Evolutionary conservation across 1,140 invertebrate genomes (phyloP).

Genomic region (Manduca sexta): DNA sequence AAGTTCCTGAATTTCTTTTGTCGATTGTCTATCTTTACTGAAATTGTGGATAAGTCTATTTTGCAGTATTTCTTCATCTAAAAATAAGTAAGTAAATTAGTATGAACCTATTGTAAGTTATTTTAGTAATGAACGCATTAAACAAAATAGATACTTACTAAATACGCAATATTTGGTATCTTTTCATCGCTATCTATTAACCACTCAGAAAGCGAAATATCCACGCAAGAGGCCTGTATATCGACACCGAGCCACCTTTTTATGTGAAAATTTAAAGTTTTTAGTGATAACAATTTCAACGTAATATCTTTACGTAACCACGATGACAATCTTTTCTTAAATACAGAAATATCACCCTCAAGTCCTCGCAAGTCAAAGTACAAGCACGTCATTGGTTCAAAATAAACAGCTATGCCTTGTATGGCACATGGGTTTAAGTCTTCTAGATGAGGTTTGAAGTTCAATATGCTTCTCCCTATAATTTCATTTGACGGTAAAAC

Average conservation of each 20-base stretch:
- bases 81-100: conserved; percentile 18
- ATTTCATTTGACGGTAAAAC: conserved; percentile 18
- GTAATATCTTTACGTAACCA: conserved; percentile 29
- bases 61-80: conserved; percentile 53
- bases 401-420: conserved; percentile 41
- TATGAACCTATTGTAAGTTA: conserved; percentile 2
- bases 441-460: conserved; percentile 5
- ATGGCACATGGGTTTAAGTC: conserved; percentile 17
- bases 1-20: conserved; percentile 33
- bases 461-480: conserved; percentile 49
- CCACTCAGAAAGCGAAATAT: conserved; percentile 52
- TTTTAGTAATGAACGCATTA: not conserved
- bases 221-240: conserved; percentile 23
- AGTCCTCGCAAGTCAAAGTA: conserved; percentile 44
- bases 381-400: conserved; percentile 27
- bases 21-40: conserved; percentile 24
- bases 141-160: conserved; percentile 33
- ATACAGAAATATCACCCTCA: conserved; percentile 4
- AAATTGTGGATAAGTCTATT: conserved; percentile 32
- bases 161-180: conserved; percentile 30
- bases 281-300: conserved; percentile 36
- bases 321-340: conserved; percentile 29
- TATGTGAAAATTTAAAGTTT: conserved; percentile 16
- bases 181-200: conserved; percentile 51
- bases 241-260: conserved; percentile 28